Percentiles rank a stretch among this genome's conserved stretches.
These are phyloP conservation scores for Tanypteryx hageni DNA, from an alignment of 2,888 invertebrate genomes.

Conservation along the genomic window DNA sequence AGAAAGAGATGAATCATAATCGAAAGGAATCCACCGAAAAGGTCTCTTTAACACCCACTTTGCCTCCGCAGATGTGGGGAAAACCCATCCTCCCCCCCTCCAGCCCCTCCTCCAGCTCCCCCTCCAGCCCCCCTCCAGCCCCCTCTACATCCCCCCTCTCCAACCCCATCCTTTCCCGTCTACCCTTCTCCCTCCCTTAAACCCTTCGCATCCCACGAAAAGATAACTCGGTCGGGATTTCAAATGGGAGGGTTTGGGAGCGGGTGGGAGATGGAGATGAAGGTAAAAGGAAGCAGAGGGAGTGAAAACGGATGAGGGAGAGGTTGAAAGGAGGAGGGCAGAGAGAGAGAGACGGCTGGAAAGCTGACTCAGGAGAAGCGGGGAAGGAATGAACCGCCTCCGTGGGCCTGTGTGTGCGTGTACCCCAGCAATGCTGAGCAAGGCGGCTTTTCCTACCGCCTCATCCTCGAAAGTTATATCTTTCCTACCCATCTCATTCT, in stretches of 20 bases:
- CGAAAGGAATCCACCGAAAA: conserved; percentile 34
- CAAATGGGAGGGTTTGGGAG: conserved; percentile 8
- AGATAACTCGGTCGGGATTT: conserved; percentile 25
- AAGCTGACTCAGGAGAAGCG: conserved; percentile 34
- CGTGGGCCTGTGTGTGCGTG: too few relatives aligned
- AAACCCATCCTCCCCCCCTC: conserved; percentile 27
- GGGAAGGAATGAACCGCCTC: conserved; percentile 20
- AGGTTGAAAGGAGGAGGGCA: not conserved
- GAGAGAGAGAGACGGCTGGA: not conserved
- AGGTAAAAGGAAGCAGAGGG: not conserved
- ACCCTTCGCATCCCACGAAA: not conserved
- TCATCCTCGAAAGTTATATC: conserved; percentile 60
- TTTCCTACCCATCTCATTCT: not conserved
- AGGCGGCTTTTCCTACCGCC: conserved; percentile 34
- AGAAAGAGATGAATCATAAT: conserved; percentile 37
- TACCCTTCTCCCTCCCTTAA: not conserved
- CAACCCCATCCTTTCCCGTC: not conserved
- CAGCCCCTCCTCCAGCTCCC: too few relatives aligned
- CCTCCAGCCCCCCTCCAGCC: too few relatives aligned
- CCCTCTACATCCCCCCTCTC: not conserved
- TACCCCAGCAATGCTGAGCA: conserved; percentile 37
- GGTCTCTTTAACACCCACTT: conserved; percentile 56
- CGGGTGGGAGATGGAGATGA: not conserved
- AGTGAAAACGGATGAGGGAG: not conserved
- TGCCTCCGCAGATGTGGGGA: conserved; percentile 49